Base-by-base conservation (phyloP, 53 echinoderm and acorn worm species). In the Zoroaster sp. region DNA sequence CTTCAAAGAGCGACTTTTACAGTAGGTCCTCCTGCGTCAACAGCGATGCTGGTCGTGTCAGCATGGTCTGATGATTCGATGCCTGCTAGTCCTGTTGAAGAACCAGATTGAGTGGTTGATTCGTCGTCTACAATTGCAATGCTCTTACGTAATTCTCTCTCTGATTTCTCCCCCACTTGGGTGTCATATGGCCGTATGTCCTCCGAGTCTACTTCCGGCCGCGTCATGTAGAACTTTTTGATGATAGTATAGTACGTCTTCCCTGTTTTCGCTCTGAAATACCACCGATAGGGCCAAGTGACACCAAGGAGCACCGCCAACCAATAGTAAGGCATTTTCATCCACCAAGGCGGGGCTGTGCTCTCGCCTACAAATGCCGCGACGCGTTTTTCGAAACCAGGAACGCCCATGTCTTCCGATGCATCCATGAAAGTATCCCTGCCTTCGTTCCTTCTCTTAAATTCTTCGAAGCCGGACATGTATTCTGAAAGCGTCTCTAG, bases 241-340 rank as follows among this genome's bases (percentile, higher is more conserved):
- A 5, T 9, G 80, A 80, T 80, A 65, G 66, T 28, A 32, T 80
- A 82, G 42, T 82, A 66, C 5, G 82, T 82, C 40, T 82, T 82
- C 4, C 82, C 82, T 4, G 82, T 82, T 41, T 82, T 82, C 25
- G 82, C 66, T 43, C 82, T 40, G 44, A 82, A 82, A 66, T 55
- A 80, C 80, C 80, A 80, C 31, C 80, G 80, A 39, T 80, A 80
- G 17, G 80, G 80, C 80, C 80, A 80, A 12, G 80, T 80, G 66
- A 80, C 65, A 40, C 37, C 82, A 4, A 82, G 44, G 42, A 82
- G 2, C 43, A 30, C 67, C 31, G 82, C 33, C 67, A 82, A 15
- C 41, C 43, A 66, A 42, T 13, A 82, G 67, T 25, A 66, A 0
- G 28, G 17, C 66, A 18, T 33, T 12, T 67, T 82, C 68, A 82